Base-by-base conservation (phyloP, 2,888 invertebrate genomes). In the Trissolcus brochymenae region DNA sequence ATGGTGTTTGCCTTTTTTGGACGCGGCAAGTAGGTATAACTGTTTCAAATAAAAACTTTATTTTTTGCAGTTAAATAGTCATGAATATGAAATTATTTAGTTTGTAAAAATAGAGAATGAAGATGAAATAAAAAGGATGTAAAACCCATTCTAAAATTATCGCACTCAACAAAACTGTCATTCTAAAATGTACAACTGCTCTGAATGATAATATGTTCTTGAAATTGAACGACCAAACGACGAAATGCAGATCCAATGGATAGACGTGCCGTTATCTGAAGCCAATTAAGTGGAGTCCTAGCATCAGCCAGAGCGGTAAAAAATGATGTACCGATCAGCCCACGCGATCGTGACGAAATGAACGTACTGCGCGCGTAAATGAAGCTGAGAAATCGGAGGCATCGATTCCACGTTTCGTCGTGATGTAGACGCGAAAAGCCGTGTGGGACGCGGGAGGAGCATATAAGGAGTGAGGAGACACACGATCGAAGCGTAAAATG, bases 401-500 rank as follows among this genome's bases (percentile, higher is more conserved):
- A 72, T 79, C 71, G 79, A 81, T 77, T 79, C 68, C 73, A 65
- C 70, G 76, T 71, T 75, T 70, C 41, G 68, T 65, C 70, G 64
- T 49, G 25, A 25, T 66, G 66, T 19, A 56, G 57, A 49, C 68
- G 67, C 62, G 62, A 51, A 65, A 62, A 72, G 65, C 49, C 61
- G 75, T 71, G 57, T 56, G 68, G 51, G 67, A 66, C 66, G 67
- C 64, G 53, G 64, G 53, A 60, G 57, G 56, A 74, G 64, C 80
- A 68, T 81, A 82, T 82, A 81, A 83, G 81, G 81, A 81, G 70
- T 76, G 81, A 65, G 78, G 80, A 81, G 79, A 74, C 78, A 68
- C 81, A 55, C 79, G 83, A 86, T 86, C 83, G 85, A 85, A 85
- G 84, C 86, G 84, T 85, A 85, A 86, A 86, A 86, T 84, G 85